Percentiles rank a stretch among this genome's conserved stretches.
These are phyloP conservation scores for Pachyuromys duprasi DNA, from an alignment of 2,797 vertebrate genomes.

Conservation along the genomic window DNA sequence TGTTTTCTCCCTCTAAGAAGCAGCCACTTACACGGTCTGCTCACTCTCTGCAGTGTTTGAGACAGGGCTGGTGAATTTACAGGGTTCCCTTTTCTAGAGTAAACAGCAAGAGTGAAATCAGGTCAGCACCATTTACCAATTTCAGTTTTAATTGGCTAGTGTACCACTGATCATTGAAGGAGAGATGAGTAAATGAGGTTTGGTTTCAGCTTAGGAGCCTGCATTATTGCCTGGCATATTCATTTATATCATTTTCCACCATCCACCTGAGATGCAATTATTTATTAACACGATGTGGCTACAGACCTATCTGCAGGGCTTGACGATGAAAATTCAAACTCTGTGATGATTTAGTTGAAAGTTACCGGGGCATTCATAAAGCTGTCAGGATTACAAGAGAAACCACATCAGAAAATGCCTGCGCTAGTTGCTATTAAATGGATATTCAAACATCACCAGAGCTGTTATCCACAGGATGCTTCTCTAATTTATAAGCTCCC, in stretches of 20 bases:
- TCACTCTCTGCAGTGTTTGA: neutral
- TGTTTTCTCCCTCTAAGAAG: slow-evolving; percentile 30
- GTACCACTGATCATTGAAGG: slow-evolving; percentile 63
- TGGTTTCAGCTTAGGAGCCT: slow-evolving; percentile 41
- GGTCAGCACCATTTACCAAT: slow-evolving; percentile 74
- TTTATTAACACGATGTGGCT: slow-evolving; percentile 83
- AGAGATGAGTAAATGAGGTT: slow-evolving; percentile 73
- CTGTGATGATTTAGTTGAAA: slow-evolving; percentile 84
- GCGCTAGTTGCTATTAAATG: slow-evolving; percentile 74
- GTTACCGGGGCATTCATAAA: slow-evolving; percentile 80
- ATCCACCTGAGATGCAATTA: slow-evolving; percentile 80
- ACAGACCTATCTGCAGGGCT: slow-evolving; percentile 76
- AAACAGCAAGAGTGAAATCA: slow-evolving; percentile 75
- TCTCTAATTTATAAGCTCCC: slow-evolving; percentile 78
- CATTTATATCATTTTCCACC: slow-evolving; percentile 68
- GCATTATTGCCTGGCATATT: slow-evolving; percentile 63
- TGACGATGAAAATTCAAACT: slow-evolving; percentile 83
- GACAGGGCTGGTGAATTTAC: neutral
- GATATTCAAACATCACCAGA: slow-evolving; percentile 75
- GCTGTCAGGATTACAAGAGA: slow-evolving; percentile 82
- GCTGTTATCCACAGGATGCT: slow-evolving; percentile 65
- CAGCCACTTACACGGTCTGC: neutral
- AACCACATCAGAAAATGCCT: slow-evolving; percentile 77
- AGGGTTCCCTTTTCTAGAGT: slow-evolving; percentile 46
- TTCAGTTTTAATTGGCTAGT: slow-evolving; percentile 77